phyloP scores from a whole-genome alignment of 2,797 vertebrate genomes.

The Pipistrellus pipistrellus region DNA sequence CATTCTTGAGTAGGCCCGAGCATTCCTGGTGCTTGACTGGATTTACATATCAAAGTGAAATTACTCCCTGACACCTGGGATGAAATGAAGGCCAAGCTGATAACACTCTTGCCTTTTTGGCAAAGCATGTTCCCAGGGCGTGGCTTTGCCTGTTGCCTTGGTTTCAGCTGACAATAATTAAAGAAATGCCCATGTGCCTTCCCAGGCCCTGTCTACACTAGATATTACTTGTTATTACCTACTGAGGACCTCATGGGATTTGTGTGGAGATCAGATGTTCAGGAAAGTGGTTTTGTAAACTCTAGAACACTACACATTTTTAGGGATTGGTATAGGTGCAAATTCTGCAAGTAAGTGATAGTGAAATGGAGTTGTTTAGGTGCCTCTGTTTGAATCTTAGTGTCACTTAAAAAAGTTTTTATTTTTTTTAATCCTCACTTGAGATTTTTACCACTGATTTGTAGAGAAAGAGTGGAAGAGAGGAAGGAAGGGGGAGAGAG shows the following conservation, averaged over 20 bases:
- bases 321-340: not conserved
- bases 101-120: too few species aligned
- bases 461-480: not conserved
- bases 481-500: not conserved
- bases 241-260: not conserved
- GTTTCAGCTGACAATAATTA: too few species aligned
- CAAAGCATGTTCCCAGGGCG: too few species aligned
- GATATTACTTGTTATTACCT: not conserved
- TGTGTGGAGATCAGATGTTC: not conserved
- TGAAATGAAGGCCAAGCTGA: too few species aligned
- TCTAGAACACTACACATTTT: not conserved
- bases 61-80: too few species aligned
- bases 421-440: not conserved
- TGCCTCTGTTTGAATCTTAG: not conserved
- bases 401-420: not conserved
- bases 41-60: too few species aligned
- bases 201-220: too few species aligned
- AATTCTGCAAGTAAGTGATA: not conserved
- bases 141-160: too few species aligned
- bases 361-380: not conserved
- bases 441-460: not conserved
- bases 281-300: constrained; percentile 18
- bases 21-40: too few species aligned
- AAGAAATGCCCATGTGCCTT: too few species aligned
- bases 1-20: too few species aligned